phyloP scores from a whole-genome alignment of 2,797 vertebrate species.

The Luscinia luscinia region DNA sequence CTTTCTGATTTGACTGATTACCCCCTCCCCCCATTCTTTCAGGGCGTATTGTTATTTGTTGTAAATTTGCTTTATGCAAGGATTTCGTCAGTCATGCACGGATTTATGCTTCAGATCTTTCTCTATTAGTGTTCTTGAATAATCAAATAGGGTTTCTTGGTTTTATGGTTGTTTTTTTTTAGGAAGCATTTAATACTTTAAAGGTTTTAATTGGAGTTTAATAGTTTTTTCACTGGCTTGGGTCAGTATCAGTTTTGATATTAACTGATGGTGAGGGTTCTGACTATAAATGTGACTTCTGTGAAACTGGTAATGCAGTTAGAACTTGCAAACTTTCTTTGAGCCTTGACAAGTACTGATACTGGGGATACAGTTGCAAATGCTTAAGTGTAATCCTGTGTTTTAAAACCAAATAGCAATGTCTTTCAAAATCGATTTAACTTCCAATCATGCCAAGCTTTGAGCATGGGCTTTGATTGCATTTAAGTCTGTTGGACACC shows the following conservation, averaged over 20 bases:
- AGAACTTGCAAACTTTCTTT: constrained; percentile 38
- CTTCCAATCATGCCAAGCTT: background rate
- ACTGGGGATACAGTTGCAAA: constrained; percentile 49
- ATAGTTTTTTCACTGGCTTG: background rate
- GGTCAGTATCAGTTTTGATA: constrained; percentile 7
- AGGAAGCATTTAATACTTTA: constrained; percentile 30
- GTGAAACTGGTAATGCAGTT: background rate
- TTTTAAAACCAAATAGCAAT: constrained; percentile 13
- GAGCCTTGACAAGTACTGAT: constrained; percentile 31
- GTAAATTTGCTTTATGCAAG: constrained; percentile 25
- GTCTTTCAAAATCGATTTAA: background rate
- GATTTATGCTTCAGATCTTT: background rate
- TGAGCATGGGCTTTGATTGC: background rate
- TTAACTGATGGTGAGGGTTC: background rate
- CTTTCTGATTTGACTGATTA: background rate
- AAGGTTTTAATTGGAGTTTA: constrained; percentile 2
- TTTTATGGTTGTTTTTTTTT: background rate
- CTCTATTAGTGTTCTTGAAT: constrained; percentile 26
- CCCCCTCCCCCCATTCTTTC: background rate
- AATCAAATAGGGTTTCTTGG: background rate
- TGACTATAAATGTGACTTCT: constrained; percentile 28
- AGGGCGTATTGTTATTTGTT: background rate
- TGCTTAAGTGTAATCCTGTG: background rate
- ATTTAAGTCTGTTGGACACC: background rate
- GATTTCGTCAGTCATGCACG: constrained; percentile 31